These are phyloP conservation scores for Melospiza melodia DNA, from an alignment of 2,113 vertebrate genomes.

Conservation along the genomic window DNA sequence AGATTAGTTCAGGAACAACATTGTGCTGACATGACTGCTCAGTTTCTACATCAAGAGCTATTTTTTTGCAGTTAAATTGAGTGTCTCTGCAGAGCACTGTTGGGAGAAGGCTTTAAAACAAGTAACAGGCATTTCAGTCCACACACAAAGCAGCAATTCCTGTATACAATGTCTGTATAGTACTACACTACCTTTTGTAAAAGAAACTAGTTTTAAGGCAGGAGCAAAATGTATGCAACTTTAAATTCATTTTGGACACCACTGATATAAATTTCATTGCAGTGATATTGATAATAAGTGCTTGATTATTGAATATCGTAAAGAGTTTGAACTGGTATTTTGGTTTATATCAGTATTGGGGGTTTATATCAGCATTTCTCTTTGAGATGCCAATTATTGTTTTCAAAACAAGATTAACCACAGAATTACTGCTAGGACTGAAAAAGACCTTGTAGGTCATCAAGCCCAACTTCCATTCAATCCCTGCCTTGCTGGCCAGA, in stretches of 20 bases:
- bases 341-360: background rate
- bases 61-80: background rate
- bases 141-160: background rate
- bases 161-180: background rate
- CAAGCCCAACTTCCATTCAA: rapidly evolving
- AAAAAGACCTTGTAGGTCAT: background rate
- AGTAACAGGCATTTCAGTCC: background rate
- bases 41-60: background rate
- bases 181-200: background rate
- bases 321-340: background rate
- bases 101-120: background rate
- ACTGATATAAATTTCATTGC: background rate
- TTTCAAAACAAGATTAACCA: background rate
- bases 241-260: background rate
- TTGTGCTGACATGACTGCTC: background rate
- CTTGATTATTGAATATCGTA: background rate
- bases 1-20: background rate
- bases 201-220: background rate
- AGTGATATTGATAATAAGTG: background rate
- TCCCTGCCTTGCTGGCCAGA: background rate
- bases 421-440: background rate
- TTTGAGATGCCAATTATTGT: background rate
- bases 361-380: background rate
- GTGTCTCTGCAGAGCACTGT: background rate
- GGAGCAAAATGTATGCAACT: background rate